phyloP scores from a whole-genome alignment of 2,888 invertebrate genomes.

The Hemistola chrysoprasaria region DNA sequence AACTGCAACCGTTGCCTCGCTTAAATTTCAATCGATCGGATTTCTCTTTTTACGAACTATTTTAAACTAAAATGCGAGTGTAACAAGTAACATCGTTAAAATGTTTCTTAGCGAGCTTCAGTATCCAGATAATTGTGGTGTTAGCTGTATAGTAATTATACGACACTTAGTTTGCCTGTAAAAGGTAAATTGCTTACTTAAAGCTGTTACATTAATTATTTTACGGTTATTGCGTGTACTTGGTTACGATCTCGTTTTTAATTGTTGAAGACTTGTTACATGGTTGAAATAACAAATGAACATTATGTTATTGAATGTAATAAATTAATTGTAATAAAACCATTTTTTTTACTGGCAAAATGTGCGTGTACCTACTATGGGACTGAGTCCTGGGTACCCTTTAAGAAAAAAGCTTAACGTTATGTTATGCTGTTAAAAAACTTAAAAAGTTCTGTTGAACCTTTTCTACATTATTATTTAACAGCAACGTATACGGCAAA shows the following conservation, averaged over 20 bases:
- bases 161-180: conserved; percentile 15
- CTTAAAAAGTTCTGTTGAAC: too few species aligned
- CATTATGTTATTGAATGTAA: too few species aligned
- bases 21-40: conserved; percentile 69
- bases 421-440: too few species aligned
- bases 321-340: too few species aligned
- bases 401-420: too few species aligned
- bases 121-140: conserved; percentile 15
- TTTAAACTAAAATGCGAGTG: conserved; percentile 27
- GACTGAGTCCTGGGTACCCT: too few species aligned
- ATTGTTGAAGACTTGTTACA: too few species aligned
- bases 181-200: neutral
- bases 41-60: conserved; percentile 43
- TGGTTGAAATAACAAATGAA: too few species aligned
- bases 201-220: conserved; percentile 3
- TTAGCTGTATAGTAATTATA: conserved; percentile 22
- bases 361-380: too few species aligned
- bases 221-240: neutral
- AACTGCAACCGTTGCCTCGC: conserved; percentile 46
- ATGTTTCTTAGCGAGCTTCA: conserved; percentile 14
- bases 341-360: too few species aligned
- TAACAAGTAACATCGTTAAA: conserved; percentile 25
- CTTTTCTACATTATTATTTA: too few species aligned
- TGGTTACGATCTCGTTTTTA: neutral
- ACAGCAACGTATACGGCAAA: too few species aligned